phyloP scores from a whole-genome alignment of 2,888 invertebrate genomes.

The Cephus pygmeus region DNA sequence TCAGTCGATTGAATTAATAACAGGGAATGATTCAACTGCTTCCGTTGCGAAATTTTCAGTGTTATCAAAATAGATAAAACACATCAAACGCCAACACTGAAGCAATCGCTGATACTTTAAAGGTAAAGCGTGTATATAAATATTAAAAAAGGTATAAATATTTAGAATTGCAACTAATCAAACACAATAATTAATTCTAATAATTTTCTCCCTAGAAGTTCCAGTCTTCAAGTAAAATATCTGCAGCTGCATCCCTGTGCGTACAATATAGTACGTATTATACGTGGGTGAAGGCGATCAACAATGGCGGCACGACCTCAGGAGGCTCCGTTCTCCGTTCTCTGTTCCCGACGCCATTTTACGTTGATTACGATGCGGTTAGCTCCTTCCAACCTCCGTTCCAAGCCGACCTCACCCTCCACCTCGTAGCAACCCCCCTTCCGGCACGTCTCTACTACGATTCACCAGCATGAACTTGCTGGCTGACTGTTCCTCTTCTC shows the following conservation, averaged over 20 bases:
- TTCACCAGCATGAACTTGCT: neutral
- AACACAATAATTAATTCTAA: neutral
- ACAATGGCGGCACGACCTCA: conserved; percentile 38
- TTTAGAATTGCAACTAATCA: neutral
- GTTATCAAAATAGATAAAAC: neutral
- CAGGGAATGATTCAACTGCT: neutral
- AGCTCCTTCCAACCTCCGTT: conserved; percentile 50
- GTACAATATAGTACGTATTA: conserved; percentile 27
- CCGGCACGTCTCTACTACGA: conserved; percentile 1
- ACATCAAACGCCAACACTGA: neutral
- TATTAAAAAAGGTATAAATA: neutral
- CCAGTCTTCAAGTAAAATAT: neutral
- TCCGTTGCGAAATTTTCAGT: neutral
- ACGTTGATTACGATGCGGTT: conserved; percentile 62
- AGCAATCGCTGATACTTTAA: too few relatives aligned
- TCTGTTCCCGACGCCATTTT: conserved; percentile 58
- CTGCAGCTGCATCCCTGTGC: neutral
- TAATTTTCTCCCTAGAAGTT: neutral
- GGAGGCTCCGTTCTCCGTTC: conserved; percentile 37
- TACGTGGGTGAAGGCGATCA: conserved; percentile 32
- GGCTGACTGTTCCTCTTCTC: conserved; percentile 11
- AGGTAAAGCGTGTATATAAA: too few relatives aligned
- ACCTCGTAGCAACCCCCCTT: conserved; percentile 18
- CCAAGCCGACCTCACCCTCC: conserved; percentile 27
- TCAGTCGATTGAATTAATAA: neutral